These are phyloP conservation scores for Chirona hameri DNA, from an alignment of 2,888 invertebrate species.

Conservation along the genomic window DNA sequence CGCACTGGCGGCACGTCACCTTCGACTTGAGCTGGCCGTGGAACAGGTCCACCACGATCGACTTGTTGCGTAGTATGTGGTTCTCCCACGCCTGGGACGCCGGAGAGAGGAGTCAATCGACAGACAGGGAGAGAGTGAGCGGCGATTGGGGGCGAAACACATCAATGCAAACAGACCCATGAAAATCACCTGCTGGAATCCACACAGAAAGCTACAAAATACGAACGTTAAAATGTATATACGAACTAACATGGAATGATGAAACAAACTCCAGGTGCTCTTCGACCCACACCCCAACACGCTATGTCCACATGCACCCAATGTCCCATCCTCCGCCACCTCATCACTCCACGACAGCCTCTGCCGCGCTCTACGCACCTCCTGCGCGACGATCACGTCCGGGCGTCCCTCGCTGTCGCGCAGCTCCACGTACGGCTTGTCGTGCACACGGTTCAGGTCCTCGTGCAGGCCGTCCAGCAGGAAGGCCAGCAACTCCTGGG, in stretches of 20 bases:
- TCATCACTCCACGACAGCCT: background rate
- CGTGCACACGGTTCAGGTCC: conserved; percentile 77
- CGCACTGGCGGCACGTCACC: conserved; percentile 76
- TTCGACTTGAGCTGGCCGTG: conserved; percentile 88
- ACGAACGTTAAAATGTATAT: too few relatives aligned
- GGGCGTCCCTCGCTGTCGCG: conserved; percentile 73
- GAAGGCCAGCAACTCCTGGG: conserved; percentile 88
- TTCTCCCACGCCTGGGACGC: conserved; percentile 70
- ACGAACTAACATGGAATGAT: too few relatives aligned
- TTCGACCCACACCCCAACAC: too few relatives aligned
- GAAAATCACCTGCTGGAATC: too few relatives aligned
- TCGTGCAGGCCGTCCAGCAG: conserved; percentile 86
- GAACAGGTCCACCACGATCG: conserved; percentile 84
- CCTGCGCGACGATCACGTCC: conserved; percentile 60
- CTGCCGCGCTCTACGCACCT: conserved; percentile 45
- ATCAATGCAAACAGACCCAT: too few relatives aligned
- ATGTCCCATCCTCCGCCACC: background rate
- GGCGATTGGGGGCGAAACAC: too few relatives aligned
- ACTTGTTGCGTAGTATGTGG: conserved; percentile 74
- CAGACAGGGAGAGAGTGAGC: too few relatives aligned
- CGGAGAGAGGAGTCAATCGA: too few relatives aligned
- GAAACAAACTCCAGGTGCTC: too few relatives aligned
- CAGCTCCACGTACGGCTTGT: conserved; percentile 66
- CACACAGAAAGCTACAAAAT: too few relatives aligned
- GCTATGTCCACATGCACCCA: background rate